Conservation (phyloP, 1,140 invertebrate species). For the Drosophila athabasca region DNA sequence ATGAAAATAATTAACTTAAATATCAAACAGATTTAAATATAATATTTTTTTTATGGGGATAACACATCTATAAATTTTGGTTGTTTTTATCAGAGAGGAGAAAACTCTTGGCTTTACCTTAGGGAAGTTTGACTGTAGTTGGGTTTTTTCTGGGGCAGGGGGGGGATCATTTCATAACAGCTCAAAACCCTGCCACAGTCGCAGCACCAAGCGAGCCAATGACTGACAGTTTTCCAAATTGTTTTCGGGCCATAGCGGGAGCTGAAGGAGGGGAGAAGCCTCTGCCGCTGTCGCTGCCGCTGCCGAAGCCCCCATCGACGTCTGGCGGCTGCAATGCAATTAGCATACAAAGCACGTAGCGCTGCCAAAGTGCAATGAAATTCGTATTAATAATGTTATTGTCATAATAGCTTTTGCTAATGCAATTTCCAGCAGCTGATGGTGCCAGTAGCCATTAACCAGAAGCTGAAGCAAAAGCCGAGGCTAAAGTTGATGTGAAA, state of each 20-base stretch:
- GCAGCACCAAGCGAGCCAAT: constrained; percentile 27
- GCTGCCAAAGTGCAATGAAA: constrained; percentile 60
- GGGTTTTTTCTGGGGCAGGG: constrained; percentile 12
- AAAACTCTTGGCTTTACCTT: not conserved
- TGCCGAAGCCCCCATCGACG: constrained; percentile 5
- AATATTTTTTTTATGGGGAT: no score
- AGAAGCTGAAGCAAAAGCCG: constrained; percentile 22
- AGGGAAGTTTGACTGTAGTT: not conserved
- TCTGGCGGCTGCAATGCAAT: constrained; percentile 43
- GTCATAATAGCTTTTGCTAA: constrained; percentile 29
- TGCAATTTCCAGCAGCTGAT: constrained; percentile 45
- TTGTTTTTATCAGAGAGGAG: no score
- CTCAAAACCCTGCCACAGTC: not conserved
- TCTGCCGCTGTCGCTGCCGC: not conserved
- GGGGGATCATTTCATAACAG: not conserved
- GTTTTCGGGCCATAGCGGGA: constrained; percentile 31
- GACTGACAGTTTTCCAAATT: constrained; percentile 59
- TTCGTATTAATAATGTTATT: constrained; percentile 66
- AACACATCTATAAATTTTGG: no score
- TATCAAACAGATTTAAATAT: no score
- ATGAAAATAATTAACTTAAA: no score
- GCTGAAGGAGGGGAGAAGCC: not conserved
- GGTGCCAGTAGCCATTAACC: constrained; percentile 22
- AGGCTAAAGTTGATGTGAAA: no score
- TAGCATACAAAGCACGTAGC: constrained; percentile 76